Conservation (phyloP, 2,797 vertebrate genomes). For the Rhodeus uyekii region DNA sequence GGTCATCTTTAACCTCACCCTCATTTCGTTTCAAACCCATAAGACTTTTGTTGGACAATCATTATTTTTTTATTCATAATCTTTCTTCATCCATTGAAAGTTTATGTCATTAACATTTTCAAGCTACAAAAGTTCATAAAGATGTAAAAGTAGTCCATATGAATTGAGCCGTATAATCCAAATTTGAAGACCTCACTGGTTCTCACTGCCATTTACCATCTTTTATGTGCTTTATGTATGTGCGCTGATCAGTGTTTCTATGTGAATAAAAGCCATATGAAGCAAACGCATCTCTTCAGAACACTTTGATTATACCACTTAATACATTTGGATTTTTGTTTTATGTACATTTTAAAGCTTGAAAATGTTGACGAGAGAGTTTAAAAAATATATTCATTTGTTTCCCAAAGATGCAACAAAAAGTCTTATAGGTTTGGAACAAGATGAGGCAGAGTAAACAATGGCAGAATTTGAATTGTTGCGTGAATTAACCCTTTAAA, state of each 20-base stretch:
- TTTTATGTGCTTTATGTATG: background rate
- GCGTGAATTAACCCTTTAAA: background rate
- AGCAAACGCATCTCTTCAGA: background rate
- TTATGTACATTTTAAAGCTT: background rate
- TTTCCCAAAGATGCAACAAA: background rate
- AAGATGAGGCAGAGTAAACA: background rate
- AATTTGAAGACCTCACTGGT: background rate
- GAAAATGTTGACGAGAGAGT: background rate
- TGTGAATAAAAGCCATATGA: background rate
- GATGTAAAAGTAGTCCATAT: background rate
- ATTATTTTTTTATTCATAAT: background rate
- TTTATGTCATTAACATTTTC: background rate
- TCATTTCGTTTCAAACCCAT: background rate
- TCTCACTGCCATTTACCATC: background rate
- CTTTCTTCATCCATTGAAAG: background rate
- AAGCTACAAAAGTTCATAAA: background rate
- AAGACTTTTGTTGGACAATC: background rate
- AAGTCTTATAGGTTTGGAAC: background rate
- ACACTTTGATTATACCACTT: background rate
- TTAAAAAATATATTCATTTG: background rate
- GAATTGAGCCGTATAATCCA: background rate
- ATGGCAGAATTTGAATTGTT: background rate
- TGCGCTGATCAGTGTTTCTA: background rate
- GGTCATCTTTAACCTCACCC: background rate
- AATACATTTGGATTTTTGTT: background rate